Evolutionary conservation across 2,113 vertebrate genomes (phyloP).

Genomic region (Polypterus senegalus): DNA sequence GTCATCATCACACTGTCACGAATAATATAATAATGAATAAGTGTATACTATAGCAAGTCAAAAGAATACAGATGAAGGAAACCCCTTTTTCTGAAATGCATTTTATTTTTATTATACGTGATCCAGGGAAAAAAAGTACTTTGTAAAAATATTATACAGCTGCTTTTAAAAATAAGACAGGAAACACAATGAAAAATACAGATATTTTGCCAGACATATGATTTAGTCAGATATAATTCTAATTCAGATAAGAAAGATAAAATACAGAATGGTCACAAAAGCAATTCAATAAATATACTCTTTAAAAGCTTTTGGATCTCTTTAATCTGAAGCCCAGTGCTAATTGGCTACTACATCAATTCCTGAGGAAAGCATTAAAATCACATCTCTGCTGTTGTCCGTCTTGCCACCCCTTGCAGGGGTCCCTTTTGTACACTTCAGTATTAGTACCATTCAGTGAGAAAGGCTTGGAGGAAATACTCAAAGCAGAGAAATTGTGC

Average conservation of each 20-base stretch:
- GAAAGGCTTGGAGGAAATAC: constrained; percentile 27
- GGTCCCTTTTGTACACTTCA: constrained; percentile 28
- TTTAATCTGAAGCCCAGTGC: constrained; percentile 6
- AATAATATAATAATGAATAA: too few species aligned
- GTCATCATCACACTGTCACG: too few species aligned
- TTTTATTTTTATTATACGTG: too few species aligned
- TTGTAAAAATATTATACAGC: too few species aligned
- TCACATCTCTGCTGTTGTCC: constrained; percentile 22
- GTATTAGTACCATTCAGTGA: constrained; percentile 35
- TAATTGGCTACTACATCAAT: constrained; percentile 2
- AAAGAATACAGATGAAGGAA: too few species aligned
- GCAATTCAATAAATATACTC: not conserved
- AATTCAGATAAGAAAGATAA: not conserved
- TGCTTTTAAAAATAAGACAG: too few species aligned
- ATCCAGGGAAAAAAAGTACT: too few species aligned
- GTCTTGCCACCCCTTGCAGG: constrained; percentile 34
- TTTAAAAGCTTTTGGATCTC: not conserved
- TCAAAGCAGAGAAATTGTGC: constrained; percentile 19
- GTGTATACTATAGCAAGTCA: too few species aligned
- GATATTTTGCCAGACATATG: not conserved
- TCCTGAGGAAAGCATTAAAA: not conserved
- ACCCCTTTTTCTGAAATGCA: too few species aligned
- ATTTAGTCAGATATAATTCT: not conserved
- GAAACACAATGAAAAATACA: too few species aligned
- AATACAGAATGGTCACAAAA: not conserved